Percentiles rank a stretch among this genome's conserved stretches.
These are phyloP conservation scores for Drosophila kohkoa DNA, from an alignment of 1,140 invertebrate genomes.

Conservation along the genomic window DNA sequence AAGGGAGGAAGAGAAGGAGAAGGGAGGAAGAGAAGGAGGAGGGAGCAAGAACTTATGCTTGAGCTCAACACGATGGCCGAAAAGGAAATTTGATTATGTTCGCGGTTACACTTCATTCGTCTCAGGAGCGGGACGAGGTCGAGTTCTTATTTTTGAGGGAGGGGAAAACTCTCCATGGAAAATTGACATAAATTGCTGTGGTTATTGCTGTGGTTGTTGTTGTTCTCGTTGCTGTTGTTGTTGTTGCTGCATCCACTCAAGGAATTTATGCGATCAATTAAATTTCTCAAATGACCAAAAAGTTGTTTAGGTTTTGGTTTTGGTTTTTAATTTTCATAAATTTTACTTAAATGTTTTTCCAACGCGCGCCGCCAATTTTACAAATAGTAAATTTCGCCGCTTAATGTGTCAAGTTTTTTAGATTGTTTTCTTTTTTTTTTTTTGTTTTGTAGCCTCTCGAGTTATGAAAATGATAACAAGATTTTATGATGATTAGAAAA, in stretches of 20 bases:
- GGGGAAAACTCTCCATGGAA: slow-evolving; percentile 19
- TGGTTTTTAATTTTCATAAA: slow-evolving; percentile 81
- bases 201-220: slow-evolving; percentile 26
- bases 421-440: neutral
- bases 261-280: slow-evolving; percentile 81
- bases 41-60: slow-evolving; percentile 41
- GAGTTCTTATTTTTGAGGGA: slow-evolving; percentile 6
- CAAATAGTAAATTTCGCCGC: slow-evolving; percentile 58
- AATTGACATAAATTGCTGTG: slow-evolving; percentile 70
- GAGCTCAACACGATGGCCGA: slow-evolving; percentile 15
- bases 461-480: slow-evolving; percentile 78
- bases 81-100: slow-evolving; percentile 75
- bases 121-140: slow-evolving; percentile 12
- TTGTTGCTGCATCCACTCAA: slow-evolving; percentile 23
- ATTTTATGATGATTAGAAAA: slow-evolving; percentile 83
- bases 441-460: slow-evolving; percentile 13
- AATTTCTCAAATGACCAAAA: slow-evolving; percentile 78
- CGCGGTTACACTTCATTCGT: slow-evolving; percentile 78
- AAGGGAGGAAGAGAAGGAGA: slow-evolving; percentile 1
- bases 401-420: slow-evolving; percentile 73
- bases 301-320: slow-evolving; percentile 65
- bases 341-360: slow-evolving; percentile 73
- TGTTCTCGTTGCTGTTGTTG: neutral
- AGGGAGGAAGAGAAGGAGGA: neutral
- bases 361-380: slow-evolving; percentile 5